Percentiles rank a stretch among this genome's conserved stretches.
phyloP scores from a whole-genome alignment of 2,888 invertebrate genomes.

The Parochlus steinenii region DNA sequence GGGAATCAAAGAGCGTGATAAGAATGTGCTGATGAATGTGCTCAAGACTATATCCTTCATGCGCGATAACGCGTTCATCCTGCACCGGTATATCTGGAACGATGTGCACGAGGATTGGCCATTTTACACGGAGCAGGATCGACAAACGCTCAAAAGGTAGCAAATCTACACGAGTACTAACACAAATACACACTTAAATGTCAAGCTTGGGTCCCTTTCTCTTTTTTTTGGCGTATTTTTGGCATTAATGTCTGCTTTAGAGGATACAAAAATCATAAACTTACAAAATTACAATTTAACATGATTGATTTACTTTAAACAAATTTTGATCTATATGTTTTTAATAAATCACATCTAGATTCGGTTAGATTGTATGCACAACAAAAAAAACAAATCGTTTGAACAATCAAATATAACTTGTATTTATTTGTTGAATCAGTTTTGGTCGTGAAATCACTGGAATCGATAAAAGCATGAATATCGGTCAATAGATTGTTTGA shows the following conservation, averaged over 20 bases:
- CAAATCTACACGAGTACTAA: conserved; percentile 2
- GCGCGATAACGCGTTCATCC: conserved; percentile 78
- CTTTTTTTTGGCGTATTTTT: neutral
- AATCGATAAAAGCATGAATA: too few species aligned
- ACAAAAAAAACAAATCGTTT: too few species aligned
- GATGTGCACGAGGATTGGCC: conserved; percentile 92
- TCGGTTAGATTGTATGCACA: too few species aligned
- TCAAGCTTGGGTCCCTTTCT: neutral
- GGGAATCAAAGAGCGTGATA: conserved; percentile 73
- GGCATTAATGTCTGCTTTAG: neutral
- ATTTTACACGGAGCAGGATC: conserved; percentile 80
- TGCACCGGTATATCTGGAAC: conserved; percentile 77
- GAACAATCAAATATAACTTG: too few species aligned
- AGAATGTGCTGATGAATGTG: conserved; percentile 55
- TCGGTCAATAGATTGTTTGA: too few species aligned
- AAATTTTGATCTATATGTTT: conserved; percentile 1
- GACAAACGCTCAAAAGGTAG: conserved; percentile 69
- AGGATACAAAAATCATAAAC: neutral
- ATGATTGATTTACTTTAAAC: neutral
- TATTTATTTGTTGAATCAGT: too few species aligned
- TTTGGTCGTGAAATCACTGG: too few species aligned
- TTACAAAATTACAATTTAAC: neutral
- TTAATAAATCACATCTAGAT: too few species aligned
- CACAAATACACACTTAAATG: neutral
- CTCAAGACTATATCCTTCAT: conserved; percentile 64